These are phyloP conservation scores for Glyptemys insculpta DNA, from an alignment of 2,797 vertebrate genomes.

Conservation along the genomic window DNA sequence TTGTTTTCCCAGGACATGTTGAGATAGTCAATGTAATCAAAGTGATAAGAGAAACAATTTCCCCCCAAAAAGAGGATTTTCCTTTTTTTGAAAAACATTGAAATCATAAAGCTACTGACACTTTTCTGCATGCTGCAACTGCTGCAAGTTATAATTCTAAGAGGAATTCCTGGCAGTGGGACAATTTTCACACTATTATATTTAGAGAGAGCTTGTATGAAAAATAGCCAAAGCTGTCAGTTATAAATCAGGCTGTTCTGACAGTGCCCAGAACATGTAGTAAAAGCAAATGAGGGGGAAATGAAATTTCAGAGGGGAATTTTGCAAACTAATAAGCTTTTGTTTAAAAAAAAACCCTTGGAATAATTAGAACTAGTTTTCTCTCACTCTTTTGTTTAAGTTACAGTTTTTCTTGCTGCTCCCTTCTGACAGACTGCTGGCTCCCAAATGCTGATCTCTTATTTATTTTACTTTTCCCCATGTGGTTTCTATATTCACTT, in stretches of 20 bases:
- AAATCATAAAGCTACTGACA: neutral
- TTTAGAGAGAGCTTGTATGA: slow-evolving; percentile 50
- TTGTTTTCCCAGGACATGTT: neutral
- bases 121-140: neutral
- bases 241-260: slow-evolving; percentile 62
- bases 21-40: neutral
- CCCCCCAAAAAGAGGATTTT: neutral
- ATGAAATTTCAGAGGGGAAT: slow-evolving; percentile 43
- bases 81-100: neutral
- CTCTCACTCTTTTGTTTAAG: neutral
- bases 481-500: neutral
- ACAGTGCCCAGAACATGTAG: slow-evolving; percentile 32
- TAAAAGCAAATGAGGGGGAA: slow-evolving; percentile 57
- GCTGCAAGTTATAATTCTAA: neutral
- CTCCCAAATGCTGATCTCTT: neutral
- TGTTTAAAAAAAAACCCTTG: neutral
- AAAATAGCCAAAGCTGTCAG: slow-evolving; percentile 47
- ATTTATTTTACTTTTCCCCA: neutral
- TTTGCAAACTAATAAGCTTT: slow-evolving; percentile 7
- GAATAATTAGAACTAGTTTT: neutral
- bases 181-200: slow-evolving; percentile 69
- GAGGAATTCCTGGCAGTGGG: neutral
- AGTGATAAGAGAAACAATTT: neutral
- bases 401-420: neutral
- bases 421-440: neutral